Conservation (phyloP, 2,797 vertebrate species). For the Tinamus major region DNA sequence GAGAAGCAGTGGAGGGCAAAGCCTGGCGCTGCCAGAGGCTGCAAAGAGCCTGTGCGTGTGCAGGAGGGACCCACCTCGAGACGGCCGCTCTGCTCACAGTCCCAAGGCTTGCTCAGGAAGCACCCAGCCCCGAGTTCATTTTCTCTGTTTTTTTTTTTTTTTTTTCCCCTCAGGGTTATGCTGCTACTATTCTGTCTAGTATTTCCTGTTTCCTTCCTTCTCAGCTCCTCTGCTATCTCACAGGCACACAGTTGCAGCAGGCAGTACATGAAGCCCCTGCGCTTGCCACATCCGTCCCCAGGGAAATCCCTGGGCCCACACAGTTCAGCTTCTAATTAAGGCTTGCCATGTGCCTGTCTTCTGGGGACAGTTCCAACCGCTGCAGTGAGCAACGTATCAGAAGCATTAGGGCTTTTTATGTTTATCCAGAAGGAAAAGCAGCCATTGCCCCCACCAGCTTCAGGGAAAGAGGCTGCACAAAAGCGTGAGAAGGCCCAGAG, state of each 20-base stretch:
- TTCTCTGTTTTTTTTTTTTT: neutral
- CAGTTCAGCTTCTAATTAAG: slow-evolving; percentile 15
- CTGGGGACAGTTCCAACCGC: neutral
- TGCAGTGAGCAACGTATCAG: neutral
- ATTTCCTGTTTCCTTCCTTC: slow-evolving; percentile 57
- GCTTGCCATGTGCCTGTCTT: neutral
- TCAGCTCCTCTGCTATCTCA: slow-evolving; percentile 3
- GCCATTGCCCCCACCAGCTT: neutral
- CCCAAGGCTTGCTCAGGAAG: slow-evolving; percentile 33
- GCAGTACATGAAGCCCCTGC: neutral
- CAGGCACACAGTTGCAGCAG: neutral
- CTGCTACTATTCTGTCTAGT: slow-evolving; percentile 13
- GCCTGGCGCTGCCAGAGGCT: neutral
- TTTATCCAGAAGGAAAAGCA: neutral
- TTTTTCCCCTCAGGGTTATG: neutral
- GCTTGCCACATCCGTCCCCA: slow-evolving; percentile 64
- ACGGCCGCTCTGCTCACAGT: neutral
- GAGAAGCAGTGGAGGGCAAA: neutral
- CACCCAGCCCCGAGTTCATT: slow-evolving; percentile 19
- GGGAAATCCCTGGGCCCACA: slow-evolving; percentile 61
- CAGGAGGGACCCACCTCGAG: neutral
- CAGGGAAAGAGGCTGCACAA: neutral
- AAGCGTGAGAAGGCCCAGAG: neutral
- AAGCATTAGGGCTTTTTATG: neutral
- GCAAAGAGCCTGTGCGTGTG: neutral